Base-by-base conservation (phyloP, 2,888 invertebrate species). In the Hypomecis punctinalis region DNA sequence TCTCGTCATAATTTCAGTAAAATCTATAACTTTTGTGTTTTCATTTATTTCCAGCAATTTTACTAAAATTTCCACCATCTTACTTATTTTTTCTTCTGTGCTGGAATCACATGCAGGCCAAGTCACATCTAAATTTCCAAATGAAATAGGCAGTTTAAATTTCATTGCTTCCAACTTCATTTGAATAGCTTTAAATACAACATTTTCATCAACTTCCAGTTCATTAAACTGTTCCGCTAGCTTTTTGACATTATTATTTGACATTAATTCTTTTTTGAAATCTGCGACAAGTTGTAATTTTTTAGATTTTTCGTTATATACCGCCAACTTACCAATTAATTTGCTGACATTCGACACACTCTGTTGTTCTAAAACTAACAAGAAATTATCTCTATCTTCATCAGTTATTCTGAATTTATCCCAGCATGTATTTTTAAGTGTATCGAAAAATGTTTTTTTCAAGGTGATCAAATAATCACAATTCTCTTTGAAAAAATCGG, bases 41-140 rank as follows among this genome's bases (percentile, higher is more conserved):
- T 39, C 39, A 39, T 13, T 39, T 39, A 23, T 5, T 51, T 51
- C 37, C 39, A 51, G 39, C 13, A 51, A 39, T 13, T 37, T 7
- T 1, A 23, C 13, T 6, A 51, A 5, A 13, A 8, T 39, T 36
- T 37, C 39, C 39, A 13, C 51, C 5, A 51, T 2, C 1, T 5
- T 5, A 39, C 3, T 13, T 1, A 23, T 13, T 13, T 5, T 51
- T n/a, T 7, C 13, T 6, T 47, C 5, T 47, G 10, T 33, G 33
- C 4, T 51, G 13, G 13, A 9, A 13, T 51, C 9, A 39, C 51
- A 13, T 13, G 13, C 39, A 13, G 5, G 7, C 4, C 39, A 13
- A 51, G 6, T 51, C 51, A 51, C 39, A 8, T 51, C 51, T 51
- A 51, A 8, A 39, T 51, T 39, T 51, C 51, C 51, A 39, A 5